Conservation (phyloP, 2,888 invertebrate species). For the Agrochola litura region DNA sequence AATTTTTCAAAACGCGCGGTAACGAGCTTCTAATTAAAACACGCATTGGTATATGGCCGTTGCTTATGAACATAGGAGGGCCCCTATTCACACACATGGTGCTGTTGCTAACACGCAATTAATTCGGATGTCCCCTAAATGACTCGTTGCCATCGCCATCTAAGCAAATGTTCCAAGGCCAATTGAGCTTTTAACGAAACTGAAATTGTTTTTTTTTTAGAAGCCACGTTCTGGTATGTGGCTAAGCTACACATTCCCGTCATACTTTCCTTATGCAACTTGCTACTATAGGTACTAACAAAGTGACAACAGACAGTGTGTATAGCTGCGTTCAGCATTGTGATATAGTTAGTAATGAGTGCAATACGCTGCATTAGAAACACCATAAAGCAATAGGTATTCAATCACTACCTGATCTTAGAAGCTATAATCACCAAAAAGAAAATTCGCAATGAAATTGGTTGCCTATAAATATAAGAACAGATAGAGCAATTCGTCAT, state of each 20-base stretch:
- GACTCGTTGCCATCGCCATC: conserved; percentile 16
- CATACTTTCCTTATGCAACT: conserved; percentile 72
- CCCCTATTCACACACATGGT: conserved; percentile 28
- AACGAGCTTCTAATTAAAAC: conserved; percentile 49
- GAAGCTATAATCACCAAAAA: neutral
- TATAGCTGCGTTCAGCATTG: conserved; percentile 26
- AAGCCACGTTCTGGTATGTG: conserved; percentile 28
- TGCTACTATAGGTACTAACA: conserved; percentile 73
- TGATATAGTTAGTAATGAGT: conserved; percentile 19
- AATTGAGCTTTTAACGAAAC: conserved; percentile 54
- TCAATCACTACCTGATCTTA: neutral
- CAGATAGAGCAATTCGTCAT: neutral
- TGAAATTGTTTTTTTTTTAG: conserved; percentile 18
- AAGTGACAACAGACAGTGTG: conserved; percentile 48
- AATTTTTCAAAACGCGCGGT: conserved; percentile 9
- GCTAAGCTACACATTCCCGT: conserved; percentile 63
- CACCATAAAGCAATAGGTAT: conserved; percentile 1
- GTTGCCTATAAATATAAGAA: neutral
- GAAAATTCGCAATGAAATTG: neutral
- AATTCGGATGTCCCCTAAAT: conserved; percentile 46
- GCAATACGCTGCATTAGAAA: conserved; percentile 1
- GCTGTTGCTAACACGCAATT: conserved; percentile 44
- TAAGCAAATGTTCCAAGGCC: conserved; percentile 19
- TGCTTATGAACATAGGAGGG: conserved; percentile 22
- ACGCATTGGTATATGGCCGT: neutral